Evolutionary conservation across 2,113 vertebrate species (phyloP).

Genomic region (Butastur rufipennis): DNA sequence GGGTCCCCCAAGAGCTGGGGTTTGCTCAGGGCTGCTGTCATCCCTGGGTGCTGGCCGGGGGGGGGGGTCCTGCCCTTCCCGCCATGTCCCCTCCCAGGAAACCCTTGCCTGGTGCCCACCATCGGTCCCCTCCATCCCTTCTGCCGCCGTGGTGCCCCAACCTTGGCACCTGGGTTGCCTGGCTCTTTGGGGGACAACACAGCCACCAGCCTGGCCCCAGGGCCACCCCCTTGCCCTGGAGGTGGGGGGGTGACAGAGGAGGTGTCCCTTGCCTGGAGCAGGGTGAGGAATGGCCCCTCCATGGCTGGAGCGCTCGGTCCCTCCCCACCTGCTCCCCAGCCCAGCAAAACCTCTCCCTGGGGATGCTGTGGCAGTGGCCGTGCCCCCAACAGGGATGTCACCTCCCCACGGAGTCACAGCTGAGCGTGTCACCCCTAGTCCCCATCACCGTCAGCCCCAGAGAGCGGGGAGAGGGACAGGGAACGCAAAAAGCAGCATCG

Average conservation of each 20-base stretch:
- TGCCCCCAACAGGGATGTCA: neutral
- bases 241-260: neutral
- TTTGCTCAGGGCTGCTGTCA: neutral
- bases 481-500: neutral
- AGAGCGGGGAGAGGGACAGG: neutral
- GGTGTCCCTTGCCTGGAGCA: neutral
- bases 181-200: rapidly evolving
- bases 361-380: neutral
- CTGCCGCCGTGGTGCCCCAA: neutral
- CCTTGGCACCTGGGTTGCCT: neutral
- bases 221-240: neutral
- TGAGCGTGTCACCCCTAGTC: neutral
- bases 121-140: neutral
- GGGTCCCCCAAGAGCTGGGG: too few relatives aligned
- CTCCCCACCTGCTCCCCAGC: neutral
- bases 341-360: neutral
- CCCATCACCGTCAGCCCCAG: neutral
- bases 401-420: neutral
- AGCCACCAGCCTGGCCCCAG: neutral
- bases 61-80: neutral
- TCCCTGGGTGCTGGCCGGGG: neutral
- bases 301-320: neutral
- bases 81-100: neutral
- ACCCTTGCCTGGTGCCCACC: neutral
- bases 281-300: neutral